A percentile compares a stretch with the other conserved stretches of the same genome.
Conservation (phyloP, 2,888 invertebrate species). For the Hypomecis atomaria region DNA sequence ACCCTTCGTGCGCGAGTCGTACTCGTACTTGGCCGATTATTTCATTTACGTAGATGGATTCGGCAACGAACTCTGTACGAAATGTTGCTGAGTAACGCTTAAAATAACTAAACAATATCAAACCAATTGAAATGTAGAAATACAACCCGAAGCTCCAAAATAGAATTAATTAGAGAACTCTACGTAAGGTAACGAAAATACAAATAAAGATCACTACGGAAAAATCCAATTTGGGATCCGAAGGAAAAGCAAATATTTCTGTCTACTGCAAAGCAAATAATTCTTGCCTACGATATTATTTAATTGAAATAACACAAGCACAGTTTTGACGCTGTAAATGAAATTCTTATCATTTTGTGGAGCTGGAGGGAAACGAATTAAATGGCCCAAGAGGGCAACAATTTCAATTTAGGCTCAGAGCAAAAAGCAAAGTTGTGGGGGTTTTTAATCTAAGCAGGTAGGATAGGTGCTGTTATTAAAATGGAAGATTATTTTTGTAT, state of each 20-base stretch:
- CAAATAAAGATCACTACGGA: slow-evolving; percentile 5
- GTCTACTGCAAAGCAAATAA: slow-evolving; percentile 22
- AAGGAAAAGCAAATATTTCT: slow-evolving; percentile 24
- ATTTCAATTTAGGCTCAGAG: slow-evolving; percentile 40
- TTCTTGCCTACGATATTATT: slow-evolving; percentile 27
- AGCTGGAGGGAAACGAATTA: slow-evolving; percentile 22
- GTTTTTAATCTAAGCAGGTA: slow-evolving; percentile 37
- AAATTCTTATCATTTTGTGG: slow-evolving; percentile 42
- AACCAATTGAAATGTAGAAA: too few relatives aligned
- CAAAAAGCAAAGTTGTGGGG: slow-evolving; percentile 33
- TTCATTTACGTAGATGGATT: too few relatives aligned
- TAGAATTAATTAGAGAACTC: slow-evolving; percentile 4
- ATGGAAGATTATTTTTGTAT: slow-evolving; percentile 15
- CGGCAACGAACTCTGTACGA: too few relatives aligned
- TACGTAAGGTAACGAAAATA: slow-evolving; percentile 2
- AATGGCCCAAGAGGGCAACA: slow-evolving; percentile 35
- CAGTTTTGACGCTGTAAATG: slow-evolving; percentile 39
- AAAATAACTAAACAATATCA: too few relatives aligned
- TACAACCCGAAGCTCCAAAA: neutral
- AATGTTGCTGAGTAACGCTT: too few relatives aligned
- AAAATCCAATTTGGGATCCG: slow-evolving; percentile 8
- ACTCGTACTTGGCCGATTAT: too few relatives aligned
- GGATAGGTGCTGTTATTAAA: slow-evolving; percentile 34
- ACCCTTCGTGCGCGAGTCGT: too few relatives aligned
- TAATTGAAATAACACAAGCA: slow-evolving; percentile 37